These are phyloP conservation scores for Steinernema hermaphroditum DNA, from an alignment of 2,888 invertebrate species.

Conservation along the genomic window DNA sequence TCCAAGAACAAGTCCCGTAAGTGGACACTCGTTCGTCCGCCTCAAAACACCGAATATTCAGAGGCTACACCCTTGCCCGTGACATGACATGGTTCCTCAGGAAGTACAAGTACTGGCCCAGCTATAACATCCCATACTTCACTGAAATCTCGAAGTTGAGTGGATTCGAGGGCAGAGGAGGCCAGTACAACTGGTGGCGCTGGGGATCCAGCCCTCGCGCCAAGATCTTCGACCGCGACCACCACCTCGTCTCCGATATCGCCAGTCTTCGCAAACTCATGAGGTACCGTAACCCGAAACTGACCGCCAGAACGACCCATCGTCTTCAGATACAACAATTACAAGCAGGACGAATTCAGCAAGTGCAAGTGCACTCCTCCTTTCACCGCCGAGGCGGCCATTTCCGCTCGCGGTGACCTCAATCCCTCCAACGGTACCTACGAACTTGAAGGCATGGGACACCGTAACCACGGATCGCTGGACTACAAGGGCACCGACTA, in stretches of 20 bases:
- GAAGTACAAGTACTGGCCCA: conserved; percentile 76
- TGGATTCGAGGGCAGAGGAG: conserved; percentile 71
- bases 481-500: conserved; percentile 72
- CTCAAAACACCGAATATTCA: conserved; percentile 28
- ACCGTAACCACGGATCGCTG: conserved; percentile 76
- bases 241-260: conserved; percentile 72
- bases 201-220: conserved; percentile 66
- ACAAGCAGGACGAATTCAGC: conserved; percentile 74
- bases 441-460: conserved; percentile 75
- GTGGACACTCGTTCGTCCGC: conserved; percentile 40
- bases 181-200: conserved; percentile 46
- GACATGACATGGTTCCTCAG: conserved; percentile 65
- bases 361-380: conserved; percentile 73
- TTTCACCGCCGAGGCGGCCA: conserved; percentile 75
- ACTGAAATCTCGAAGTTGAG: conserved; percentile 73
- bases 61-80: conserved; percentile 53
- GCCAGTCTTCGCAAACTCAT: conserved; percentile 72
- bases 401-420: conserved; percentile 76
- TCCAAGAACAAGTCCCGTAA: conserved; percentile 77
- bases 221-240: conserved; percentile 69
- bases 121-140: conserved; percentile 76
- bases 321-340: conserved; percentile 75
- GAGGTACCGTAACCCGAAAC: conserved; percentile 65
- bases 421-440: conserved; percentile 75
- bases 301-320: neutral